Percentiles rank a stretch among this genome's conserved stretches.
Evolutionary conservation across 1,140 invertebrate genomes (phyloP).

Genomic region (Ips typographus): DNA sequence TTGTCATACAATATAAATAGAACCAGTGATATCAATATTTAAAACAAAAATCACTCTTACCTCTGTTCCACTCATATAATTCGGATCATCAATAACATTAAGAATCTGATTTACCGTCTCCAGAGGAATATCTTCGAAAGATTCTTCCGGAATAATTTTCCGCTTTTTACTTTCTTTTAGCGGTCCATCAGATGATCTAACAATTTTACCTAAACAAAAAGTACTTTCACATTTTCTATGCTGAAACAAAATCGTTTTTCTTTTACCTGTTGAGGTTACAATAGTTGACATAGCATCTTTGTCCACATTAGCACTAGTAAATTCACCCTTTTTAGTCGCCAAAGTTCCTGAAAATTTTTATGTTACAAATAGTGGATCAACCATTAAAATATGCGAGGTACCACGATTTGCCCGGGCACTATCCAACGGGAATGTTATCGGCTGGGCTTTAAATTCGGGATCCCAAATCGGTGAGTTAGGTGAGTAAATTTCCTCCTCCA

Average conservation of each 20-base stretch:
- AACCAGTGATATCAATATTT: too few relatives aligned
- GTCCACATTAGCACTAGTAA: conserved; percentile 62
- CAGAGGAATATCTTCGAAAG: conserved; percentile 63
- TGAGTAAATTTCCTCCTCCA: conserved; percentile 86
- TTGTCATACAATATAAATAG: too few relatives aligned
- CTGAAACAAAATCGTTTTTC: not conserved
- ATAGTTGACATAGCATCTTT: conserved; percentile 70
- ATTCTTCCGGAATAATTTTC: conserved; percentile 51
- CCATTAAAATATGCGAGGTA: conserved; percentile 18
- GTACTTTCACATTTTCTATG: not conserved
- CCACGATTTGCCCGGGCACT: conserved; percentile 40
- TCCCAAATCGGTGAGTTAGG: conserved; percentile 92
- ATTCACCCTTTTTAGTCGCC: conserved; percentile 57
- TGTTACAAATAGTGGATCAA: not conserved
- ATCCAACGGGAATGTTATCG: conserved; percentile 61
- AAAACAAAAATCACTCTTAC: conserved; percentile 52
- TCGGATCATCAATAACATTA: conserved; percentile 73
- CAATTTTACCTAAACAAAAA: conserved; percentile 24
- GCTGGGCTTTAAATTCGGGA: conserved; percentile 78
- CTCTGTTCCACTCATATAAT: conserved; percentile 80
- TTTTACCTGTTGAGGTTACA: conserved; percentile 52
- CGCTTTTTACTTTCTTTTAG: conserved; percentile 42
- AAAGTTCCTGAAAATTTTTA: conserved; percentile 1
- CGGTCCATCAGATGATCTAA: conserved; percentile 33
- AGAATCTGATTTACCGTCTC: conserved; percentile 75